Base-by-base conservation (phyloP, 2,888 invertebrate species). In the Uropetala carovei region DNA sequence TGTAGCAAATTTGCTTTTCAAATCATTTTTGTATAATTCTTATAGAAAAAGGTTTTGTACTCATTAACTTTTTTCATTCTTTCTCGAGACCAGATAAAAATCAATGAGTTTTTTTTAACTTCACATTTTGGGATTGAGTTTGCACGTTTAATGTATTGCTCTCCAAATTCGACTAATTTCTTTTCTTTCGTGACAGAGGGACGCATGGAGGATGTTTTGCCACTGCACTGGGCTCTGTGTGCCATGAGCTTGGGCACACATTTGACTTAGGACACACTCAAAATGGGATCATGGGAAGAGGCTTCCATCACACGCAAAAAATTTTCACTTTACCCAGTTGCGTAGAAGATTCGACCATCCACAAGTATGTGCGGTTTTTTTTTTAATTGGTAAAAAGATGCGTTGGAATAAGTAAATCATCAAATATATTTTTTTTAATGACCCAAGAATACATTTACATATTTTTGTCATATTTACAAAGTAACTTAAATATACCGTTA, bases 201-300 rank as follows among this genome's bases (percentile, higher is more conserved):
- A 98, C 98, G 0, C 96, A 97, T 94, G 98, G 98, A 93, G 98
- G 98, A 60, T 98, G 98, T 94, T 98, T 97, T 95, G 97, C 98
- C 22, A 98, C 99, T 10, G 98, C 98, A 27, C 95, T 99, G 81
- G 99, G 99, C 22, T 97, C 98, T 22, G 97, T 98, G 13, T 97
- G 98, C 81, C 99, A 99, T 95, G 99, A 99, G 96, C 96, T 99
- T 86, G 98, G 98, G 22, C 99, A 99, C 94, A 98, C 98, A 0
- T 98, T 99, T 95, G 98, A 99, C 95, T 96, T 99, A 92, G 99
- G 98, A 0, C 99, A 99, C 94, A 98, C 98, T 0, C 96, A 97
- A 93, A 97, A 97, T 93, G 99, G 99, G 27, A 98, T 99, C 92
- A 99, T 99, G 99, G 98, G 98, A 82, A 96, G 97, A 94, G 98